Base-by-base conservation (phyloP, 2,888 invertebrate genomes). In the Leptopilina drosophilae region DNA sequence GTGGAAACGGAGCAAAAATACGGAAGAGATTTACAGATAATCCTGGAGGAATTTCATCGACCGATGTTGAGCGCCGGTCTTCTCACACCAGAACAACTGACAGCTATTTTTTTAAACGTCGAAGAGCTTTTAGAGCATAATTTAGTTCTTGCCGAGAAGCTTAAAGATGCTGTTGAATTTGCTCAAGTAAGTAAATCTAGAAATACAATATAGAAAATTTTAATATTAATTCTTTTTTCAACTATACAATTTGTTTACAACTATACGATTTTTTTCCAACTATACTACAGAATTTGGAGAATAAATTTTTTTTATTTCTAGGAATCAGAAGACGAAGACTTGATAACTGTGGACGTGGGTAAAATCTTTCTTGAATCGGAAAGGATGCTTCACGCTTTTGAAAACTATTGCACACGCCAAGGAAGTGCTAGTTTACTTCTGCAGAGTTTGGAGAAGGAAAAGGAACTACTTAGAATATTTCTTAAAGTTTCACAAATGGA, bases 1-100 rank as follows among this genome's bases (percentile, higher is more conserved):
- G 97, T 98, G 5, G 98, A 98, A 92, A 98, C 98, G 2, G 98
- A 98, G 92, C 96, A 98, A 89, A 98, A 98, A 89, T 98, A 98
- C 90, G 98, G 98, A 26, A 94, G 98, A 77, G 98, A 98, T 92
- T 93, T 98, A 87, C 96, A 96, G 90, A 98, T 98, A 79, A 96
- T 98, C 86, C 93, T 97, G 86, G 98, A 98, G 91, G 98, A 98
- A 92, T 97, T 98, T 91, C 97, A 97, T 90, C 95, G 96, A 88
- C 98, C 98, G 0, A 98, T 98, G 96, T 93, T 97, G 87, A 96
- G 97, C 59, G 98, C 98, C 79, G 98, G 98, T 76, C 93, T 98
- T 77, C 93, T 98, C 49, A 97, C 95, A n/a, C 95, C 96, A 85
- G 98, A 98, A 87, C 98, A 98, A 92, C 93, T 98, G 81, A 95